Conservation (phyloP, 2,888 invertebrate genomes). For the Athripsodes cinereus region DNA sequence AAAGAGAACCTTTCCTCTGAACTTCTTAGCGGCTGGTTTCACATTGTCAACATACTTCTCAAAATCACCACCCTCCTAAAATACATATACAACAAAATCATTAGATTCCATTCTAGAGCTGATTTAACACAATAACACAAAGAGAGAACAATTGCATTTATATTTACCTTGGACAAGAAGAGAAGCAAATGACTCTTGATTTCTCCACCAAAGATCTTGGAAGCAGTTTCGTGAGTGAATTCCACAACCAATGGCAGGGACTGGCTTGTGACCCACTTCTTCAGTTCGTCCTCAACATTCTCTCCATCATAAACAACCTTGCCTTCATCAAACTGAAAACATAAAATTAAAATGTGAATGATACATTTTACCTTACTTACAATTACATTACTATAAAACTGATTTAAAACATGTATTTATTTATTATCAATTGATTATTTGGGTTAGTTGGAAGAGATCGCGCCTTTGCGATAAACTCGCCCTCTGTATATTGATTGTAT, state of each 20-base stretch:
- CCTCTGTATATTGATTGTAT: too few relatives aligned
- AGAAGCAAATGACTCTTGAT: conserved; percentile 95
- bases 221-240: conserved; percentile 96
- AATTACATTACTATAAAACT: too few relatives aligned
- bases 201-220: conserved; percentile 97
- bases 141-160: background rate
- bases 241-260: conserved; percentile 89
- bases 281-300: conserved; percentile 59
- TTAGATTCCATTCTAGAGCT: background rate
- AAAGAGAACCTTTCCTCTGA: conserved; percentile 88
- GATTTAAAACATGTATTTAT: too few relatives aligned
- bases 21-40: conserved; percentile 78
- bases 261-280: conserved; percentile 77
- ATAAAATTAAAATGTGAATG: background rate
- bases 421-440: too few relatives aligned
- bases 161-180: conserved; percentile 78
- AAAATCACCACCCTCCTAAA: conserved; percentile 69
- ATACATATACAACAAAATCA: conserved; percentile 5
- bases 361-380: conserved; percentile 3
- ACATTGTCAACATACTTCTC: conserved; percentile 73
- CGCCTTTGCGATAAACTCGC: too few relatives aligned
- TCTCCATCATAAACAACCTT: conserved; percentile 68
- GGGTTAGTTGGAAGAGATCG: too few relatives aligned
- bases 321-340: conserved; percentile 76
- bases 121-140: background rate